A percentile compares a stretch with the other conserved stretches of the same genome.
Evolutionary conservation across 2,797 vertebrate species (phyloP).

Genomic region (Scyliorhinus canicula): DNA sequence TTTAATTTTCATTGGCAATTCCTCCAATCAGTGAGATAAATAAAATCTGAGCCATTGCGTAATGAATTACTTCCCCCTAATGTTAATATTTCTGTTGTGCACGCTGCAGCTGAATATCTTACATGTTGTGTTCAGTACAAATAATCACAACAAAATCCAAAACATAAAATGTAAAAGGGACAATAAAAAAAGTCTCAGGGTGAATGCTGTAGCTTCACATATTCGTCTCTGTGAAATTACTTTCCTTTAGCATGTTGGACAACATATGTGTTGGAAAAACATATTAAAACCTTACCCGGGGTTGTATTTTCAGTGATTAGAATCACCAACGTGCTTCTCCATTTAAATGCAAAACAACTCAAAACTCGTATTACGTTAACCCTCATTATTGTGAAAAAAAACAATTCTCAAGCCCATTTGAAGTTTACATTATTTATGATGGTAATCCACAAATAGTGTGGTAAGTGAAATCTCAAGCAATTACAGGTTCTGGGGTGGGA

Average conservation of each 20-base stretch:
- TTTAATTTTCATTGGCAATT: background rate
- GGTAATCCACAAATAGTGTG: background rate
- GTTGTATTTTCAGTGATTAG: background rate
- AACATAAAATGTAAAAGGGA: background rate
- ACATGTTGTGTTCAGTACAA: background rate
- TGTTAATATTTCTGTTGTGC: background rate
- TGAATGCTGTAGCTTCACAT: background rate
- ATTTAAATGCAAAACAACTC: background rate
- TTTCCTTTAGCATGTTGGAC: background rate
- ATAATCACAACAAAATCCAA: background rate
- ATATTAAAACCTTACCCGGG: background rate
- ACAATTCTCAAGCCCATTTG: background rate
- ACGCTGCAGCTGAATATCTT: background rate
- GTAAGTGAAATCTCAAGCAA: background rate
- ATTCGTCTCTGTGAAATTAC: background rate
- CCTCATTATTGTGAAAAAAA: background rate
- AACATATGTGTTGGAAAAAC: background rate
- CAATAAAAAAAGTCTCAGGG: background rate
- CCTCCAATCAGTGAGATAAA: background rate
- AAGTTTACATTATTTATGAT: background rate
- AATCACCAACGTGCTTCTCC: background rate
- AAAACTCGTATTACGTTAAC: no score
- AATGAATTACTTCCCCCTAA: background rate
- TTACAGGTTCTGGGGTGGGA: background rate
- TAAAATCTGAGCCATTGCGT: background rate